Conservation (phyloP, 2,797 vertebrate species). For the Phoeniculus purpureus region DNA sequence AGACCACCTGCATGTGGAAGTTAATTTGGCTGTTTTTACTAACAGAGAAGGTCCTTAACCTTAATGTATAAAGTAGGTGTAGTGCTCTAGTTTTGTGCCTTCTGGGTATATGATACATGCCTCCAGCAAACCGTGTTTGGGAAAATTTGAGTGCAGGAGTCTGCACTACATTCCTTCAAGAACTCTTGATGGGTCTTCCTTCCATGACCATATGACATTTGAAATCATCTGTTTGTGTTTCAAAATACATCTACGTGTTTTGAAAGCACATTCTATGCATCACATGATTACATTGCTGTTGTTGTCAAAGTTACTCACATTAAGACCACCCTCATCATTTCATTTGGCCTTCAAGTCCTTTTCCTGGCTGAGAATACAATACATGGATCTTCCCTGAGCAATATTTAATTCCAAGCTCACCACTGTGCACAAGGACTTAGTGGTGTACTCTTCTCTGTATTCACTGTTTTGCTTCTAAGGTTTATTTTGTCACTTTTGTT, state of each 20-base stretch:
- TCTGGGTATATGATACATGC: fast-evolving
- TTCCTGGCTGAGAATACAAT: neutral
- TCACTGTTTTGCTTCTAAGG: neutral
- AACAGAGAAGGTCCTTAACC: neutral
- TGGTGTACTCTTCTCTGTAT: neutral
- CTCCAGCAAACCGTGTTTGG: neutral
- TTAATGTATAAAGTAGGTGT: neutral
- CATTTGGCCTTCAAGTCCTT: neutral
- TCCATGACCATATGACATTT: neutral
- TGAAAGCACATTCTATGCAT: neutral
- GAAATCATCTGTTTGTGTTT: neutral
- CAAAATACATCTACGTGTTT: neutral
- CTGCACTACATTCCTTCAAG: neutral
- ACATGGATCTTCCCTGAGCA: neutral
- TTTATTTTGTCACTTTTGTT: neutral
- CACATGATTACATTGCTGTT: fast-evolving
- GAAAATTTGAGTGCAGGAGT: neutral
- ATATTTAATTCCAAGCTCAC: neutral
- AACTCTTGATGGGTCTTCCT: neutral
- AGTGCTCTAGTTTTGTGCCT: neutral
- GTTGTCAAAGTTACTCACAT: neutral
- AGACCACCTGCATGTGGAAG: fast-evolving
- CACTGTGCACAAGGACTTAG: neutral
- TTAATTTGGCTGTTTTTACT: neutral
- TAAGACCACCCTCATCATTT: neutral